Base-by-base conservation (phyloP, 2,888 invertebrate genomes). In the Tricholauxania praeusta region DNA sequence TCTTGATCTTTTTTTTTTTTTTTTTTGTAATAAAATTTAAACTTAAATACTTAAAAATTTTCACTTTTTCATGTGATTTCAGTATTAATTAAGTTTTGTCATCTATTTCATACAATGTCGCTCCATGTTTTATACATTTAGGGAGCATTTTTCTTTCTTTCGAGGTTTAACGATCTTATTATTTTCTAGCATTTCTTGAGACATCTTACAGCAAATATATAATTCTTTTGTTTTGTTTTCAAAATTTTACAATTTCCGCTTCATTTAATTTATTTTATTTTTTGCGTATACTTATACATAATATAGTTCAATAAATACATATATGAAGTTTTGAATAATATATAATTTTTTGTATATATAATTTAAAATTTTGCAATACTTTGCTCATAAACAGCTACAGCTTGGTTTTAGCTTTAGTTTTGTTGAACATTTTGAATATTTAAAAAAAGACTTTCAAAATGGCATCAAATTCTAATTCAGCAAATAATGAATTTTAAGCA, bases 31-130 rank as follows among this genome's bases (percentile, higher is more conserved):
- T 77, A 78, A 79, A 79, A 78, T 77, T 79, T 78, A 79, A 77
- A 77, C 79, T 80, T 78, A 74, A 76, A 77, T 79, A 79, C 75
- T 79, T 78, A 78, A 78, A 73, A 77, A 76, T 78, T 72, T 74
- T 75, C 75, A 62, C 74, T 76, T 76, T 74, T 74, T 79, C 77
- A 74, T 74, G 75, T 67, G 28, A 19, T 73, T 73, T 76, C 49
- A 60, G 68, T 52, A 71, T 72, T 74, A 57, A 57, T 69, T n/a
- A 63, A 63, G 22, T 59, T 48, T 68, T 59, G 68, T 68, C 57
- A 57, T 39, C 57, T 57, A 67, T 57, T 67, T 67, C 57, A 67
- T 57, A 67, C 17, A 28, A 64, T 62, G 62, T n/a, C 22, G 49
- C 22, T 22, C 64, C 28, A 51, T 64, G 22, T 60, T 22, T 39